Percentiles rank a stretch among this genome's conserved stretches.
These are phyloP conservation scores for Mycogona germanica DNA, from an alignment of 2,888 invertebrate genomes.

Conservation along the genomic window DNA sequence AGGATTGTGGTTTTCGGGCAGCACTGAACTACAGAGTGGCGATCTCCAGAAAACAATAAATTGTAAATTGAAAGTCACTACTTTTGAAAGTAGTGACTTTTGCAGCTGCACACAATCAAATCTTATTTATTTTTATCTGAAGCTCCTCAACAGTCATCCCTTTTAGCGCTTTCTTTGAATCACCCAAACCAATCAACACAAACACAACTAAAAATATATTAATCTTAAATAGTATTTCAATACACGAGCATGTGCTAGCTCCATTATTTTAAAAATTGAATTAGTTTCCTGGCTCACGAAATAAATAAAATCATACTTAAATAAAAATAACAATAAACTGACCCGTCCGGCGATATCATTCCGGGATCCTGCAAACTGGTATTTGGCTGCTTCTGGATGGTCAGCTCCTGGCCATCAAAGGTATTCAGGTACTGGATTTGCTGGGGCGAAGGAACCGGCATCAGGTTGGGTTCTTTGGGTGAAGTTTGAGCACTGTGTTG, in stretches of 20 bases:
- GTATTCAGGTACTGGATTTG: slow-evolving; percentile 92
- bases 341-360: slow-evolving; percentile 25
- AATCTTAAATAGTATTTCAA: not conserved
- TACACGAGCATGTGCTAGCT: not conserved
- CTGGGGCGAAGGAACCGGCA: slow-evolving; percentile 93
- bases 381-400: slow-evolving; percentile 91
- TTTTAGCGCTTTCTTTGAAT: not conserved
- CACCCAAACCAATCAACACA: not conserved
- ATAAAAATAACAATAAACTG: too few relatives aligned
- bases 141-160: too few relatives aligned
- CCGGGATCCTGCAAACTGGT: slow-evolving; percentile 62
- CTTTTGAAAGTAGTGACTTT: too few relatives aligned
- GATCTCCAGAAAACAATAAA: too few relatives aligned
- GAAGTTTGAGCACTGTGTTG: slow-evolving; percentile 29
- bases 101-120: too few relatives aligned
- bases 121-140: too few relatives aligned
- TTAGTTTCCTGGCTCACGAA: not conserved
- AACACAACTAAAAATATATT: not conserved
- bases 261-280: too few relatives aligned
- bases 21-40: too few relatives aligned
- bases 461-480: slow-evolving; percentile 71
- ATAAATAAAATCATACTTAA: not conserved
- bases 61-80: too few relatives aligned
- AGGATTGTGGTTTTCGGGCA: too few relatives aligned
- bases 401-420: slow-evolving; percentile 91